phyloP scores from a whole-genome alignment of 1,140 invertebrate species.

The Forficula auricularia region DNA sequence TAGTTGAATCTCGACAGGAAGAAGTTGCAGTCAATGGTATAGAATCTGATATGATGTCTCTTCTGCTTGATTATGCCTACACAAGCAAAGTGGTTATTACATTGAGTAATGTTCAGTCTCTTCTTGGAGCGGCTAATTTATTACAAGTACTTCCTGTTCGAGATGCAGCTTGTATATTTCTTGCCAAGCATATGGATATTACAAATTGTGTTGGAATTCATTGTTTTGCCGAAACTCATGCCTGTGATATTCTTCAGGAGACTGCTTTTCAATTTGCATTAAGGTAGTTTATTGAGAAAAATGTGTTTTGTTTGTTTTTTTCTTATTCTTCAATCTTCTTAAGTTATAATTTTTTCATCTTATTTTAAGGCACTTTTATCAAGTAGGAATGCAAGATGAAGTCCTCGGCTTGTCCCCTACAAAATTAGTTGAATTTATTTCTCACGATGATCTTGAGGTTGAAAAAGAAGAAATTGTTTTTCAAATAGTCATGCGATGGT shows the following conservation, averaged over 20 bases:
- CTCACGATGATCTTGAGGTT: conserved; percentile 33
- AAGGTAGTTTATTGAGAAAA: conserved; percentile 11
- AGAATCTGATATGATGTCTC: conserved; percentile 29
- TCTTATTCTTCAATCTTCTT: not conserved
- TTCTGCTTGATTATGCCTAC: conserved; percentile 38
- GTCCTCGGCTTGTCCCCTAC: conserved; percentile 26
- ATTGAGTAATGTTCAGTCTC: conserved; percentile 32
- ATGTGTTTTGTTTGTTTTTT: not conserved
- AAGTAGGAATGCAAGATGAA: conserved; percentile 30
- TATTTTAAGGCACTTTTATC: conserved; percentile 21
- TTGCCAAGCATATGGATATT: conserved; percentile 36
- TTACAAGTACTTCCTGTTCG: conserved; percentile 33
- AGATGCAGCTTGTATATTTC: conserved; percentile 33
- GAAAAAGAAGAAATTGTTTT: conserved; percentile 36
- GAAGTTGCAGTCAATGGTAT: conserved; percentile 33
- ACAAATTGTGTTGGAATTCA: conserved; percentile 36
- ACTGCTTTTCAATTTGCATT: conserved; percentile 28
- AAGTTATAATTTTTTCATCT: not conserved
- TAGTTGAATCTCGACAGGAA: conserved; percentile 29
- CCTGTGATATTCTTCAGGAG: conserved; percentile 29
- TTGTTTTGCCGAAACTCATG: conserved; percentile 37
- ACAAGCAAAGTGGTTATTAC: conserved; percentile 32
- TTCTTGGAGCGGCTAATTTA: conserved; percentile 39
- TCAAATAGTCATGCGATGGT: conserved; percentile 33
- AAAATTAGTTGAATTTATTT: conserved; percentile 34